phyloP scores from a whole-genome alignment of 2,797 vertebrate species.

The Rhinella marina region DNA sequence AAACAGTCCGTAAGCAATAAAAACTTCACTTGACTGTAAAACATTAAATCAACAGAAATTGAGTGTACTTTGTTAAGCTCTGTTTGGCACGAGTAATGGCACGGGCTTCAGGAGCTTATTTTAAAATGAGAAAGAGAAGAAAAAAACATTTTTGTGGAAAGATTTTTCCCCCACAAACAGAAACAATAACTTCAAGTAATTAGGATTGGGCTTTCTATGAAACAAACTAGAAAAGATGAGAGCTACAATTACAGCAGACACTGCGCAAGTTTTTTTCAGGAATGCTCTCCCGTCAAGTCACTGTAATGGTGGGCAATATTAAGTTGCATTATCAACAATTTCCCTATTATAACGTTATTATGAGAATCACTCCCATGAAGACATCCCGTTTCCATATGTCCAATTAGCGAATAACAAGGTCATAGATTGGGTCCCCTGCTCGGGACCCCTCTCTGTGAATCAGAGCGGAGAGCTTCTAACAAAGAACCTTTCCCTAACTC shows the following conservation, averaged over 20 bases:
- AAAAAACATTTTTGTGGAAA: conserved; percentile 38
- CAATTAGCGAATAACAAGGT: neutral
- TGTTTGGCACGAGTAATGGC: conserved; percentile 11
- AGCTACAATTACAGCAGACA: conserved; percentile 19
- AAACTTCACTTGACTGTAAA: conserved; percentile 22
- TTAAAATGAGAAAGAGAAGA: conserved; percentile 30
- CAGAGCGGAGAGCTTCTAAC: neutral
- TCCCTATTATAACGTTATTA: neutral
- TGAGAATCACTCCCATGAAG: neutral
- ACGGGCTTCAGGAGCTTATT: conserved; percentile 19
- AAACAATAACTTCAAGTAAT: conserved; percentile 38
- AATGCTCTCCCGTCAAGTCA: neutral
- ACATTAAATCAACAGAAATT: conserved; percentile 28
- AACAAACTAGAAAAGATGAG: neutral
- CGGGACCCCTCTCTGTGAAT: neutral
- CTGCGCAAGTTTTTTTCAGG: neutral
- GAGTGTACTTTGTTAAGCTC: neutral
- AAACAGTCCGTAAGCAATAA: neutral
- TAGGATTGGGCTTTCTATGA: conserved; percentile 15
- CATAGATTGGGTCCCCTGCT: neutral
- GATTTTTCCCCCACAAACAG: conserved; percentile 33
- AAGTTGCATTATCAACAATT: neutral
- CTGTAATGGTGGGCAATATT: neutral
- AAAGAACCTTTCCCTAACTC: neutral
- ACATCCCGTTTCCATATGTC: neutral